phyloP scores from a whole-genome alignment of 2,888 invertebrate species.

The Odontocolon sp. region DNA sequence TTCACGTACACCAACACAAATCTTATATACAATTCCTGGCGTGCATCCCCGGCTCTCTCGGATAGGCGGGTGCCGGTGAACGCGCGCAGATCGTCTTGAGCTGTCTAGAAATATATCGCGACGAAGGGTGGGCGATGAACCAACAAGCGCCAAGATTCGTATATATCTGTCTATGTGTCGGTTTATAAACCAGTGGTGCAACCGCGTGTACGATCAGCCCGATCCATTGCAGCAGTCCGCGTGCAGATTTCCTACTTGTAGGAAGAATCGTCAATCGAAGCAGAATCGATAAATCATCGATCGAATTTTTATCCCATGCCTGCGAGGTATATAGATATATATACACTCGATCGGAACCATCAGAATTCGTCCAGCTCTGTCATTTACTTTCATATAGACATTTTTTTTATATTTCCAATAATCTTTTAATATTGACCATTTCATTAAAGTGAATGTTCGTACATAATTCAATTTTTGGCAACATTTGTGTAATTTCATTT shows the following conservation, averaged over 20 bases:
- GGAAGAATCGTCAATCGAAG: slow-evolving; percentile 44
- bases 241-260: slow-evolving; percentile 40
- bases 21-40: slow-evolving; percentile 49
- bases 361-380: too few relatives aligned
- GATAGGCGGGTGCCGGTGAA: slow-evolving; percentile 48
- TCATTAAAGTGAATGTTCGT: too few relatives aligned
- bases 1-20: not conserved
- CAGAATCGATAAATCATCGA: too few relatives aligned
- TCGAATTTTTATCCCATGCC: slow-evolving; percentile 30
- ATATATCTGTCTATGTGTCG: not conserved
- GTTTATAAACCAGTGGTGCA: slow-evolving; percentile 51
- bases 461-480: too few relatives aligned
- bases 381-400: too few relatives aligned
- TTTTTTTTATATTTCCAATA: too few relatives aligned
- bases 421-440: too few relatives aligned
- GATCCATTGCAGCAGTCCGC: slow-evolving; percentile 44
- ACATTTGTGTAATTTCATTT: too few relatives aligned
- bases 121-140: slow-evolving; percentile 50
- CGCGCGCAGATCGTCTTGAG: slow-evolving; percentile 54
- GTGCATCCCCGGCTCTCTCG: slow-evolving; percentile 56
- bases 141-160: slow-evolving; percentile 3
- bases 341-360: too few relatives aligned
- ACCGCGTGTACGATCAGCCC: slow-evolving; percentile 48
- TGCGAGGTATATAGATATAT: slow-evolving; percentile 37
- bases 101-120: slow-evolving; percentile 64